Percentiles rank a stretch among this genome's conserved stretches.
Evolutionary conservation across 2,888 invertebrate genomes (phyloP).

Genomic region (Saturnia pavonia): DNA sequence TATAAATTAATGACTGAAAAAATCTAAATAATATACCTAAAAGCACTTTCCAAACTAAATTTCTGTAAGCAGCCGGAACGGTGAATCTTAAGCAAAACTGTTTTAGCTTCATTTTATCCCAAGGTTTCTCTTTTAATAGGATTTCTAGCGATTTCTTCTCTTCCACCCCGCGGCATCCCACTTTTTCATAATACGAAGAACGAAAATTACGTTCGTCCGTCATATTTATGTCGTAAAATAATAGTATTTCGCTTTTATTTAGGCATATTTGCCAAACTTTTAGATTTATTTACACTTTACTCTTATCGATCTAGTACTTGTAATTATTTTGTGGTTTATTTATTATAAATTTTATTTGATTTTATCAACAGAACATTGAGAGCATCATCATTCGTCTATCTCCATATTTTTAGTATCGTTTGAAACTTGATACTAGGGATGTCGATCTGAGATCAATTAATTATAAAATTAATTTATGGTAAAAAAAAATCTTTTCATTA

Average conservation of each 20-base stretch:
- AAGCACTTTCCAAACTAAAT: conserved; percentile 92
- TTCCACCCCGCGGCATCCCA: conserved; percentile 94
- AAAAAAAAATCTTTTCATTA: too few relatives aligned
- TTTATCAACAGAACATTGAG: too few relatives aligned
- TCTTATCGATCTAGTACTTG: background rate
- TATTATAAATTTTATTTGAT: background rate
- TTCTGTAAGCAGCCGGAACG: conserved; percentile 90
- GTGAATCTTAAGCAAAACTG: conserved; percentile 93
- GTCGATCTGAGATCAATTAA: too few relatives aligned
- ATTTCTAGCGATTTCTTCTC: conserved; percentile 95
- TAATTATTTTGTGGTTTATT: background rate
- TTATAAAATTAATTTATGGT: too few relatives aligned
- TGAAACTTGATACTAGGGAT: too few relatives aligned
- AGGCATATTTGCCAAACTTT: background rate
- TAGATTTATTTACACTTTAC: background rate
- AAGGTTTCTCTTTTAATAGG: conserved; percentile 91
- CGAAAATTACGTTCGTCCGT: conserved; percentile 91
- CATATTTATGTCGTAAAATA: conserved; percentile 39
- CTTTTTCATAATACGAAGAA: conserved; percentile 92
- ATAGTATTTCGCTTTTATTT: conserved; percentile 12
- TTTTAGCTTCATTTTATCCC: conserved; percentile 89
- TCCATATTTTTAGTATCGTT: too few relatives aligned
- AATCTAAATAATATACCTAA: conserved; percentile 79
- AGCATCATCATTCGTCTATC: too few relatives aligned
- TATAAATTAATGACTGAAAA: background rate